These are phyloP conservation scores for Chitala chitala DNA, from an alignment of 2,113 vertebrate genomes.

Conservation along the genomic window DNA sequence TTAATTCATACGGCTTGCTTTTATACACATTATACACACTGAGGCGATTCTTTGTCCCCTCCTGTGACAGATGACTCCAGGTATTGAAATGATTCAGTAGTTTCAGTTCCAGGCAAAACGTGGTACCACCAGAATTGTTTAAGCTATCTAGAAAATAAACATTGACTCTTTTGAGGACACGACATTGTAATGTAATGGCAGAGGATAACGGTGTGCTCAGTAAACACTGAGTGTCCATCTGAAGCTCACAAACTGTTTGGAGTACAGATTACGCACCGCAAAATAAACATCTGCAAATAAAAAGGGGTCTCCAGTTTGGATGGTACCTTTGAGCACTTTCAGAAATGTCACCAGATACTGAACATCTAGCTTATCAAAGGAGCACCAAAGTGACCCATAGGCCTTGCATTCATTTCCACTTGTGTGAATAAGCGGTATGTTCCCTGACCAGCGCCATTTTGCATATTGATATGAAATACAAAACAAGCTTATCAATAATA, in stretches of 20 bases:
- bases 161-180: neutral
- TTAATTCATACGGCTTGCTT: neutral
- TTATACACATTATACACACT: neutral
- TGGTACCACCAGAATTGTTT: neutral
- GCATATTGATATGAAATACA: too few species aligned
- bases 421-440: too few species aligned
- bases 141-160: neutral
- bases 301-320: too few species aligned
- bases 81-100: neutral
- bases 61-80: neutral
- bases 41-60: neutral
- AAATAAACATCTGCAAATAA: too few species aligned
- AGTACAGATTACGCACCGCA: neutral
- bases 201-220: neutral
- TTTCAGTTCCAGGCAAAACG: conserved; percentile 1
- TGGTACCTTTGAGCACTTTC: too few species aligned
- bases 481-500: too few species aligned
- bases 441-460: too few species aligned
- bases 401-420: too few species aligned
- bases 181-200: neutral
- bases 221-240: neutral
- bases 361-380: too few species aligned
- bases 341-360: too few species aligned
- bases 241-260: neutral
- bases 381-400: too few species aligned